Evolutionary conservation across 1,140 invertebrate species (phyloP), one percentile per base, ranked within the genome.

Genomic region (Hestina assimilis): DNA sequence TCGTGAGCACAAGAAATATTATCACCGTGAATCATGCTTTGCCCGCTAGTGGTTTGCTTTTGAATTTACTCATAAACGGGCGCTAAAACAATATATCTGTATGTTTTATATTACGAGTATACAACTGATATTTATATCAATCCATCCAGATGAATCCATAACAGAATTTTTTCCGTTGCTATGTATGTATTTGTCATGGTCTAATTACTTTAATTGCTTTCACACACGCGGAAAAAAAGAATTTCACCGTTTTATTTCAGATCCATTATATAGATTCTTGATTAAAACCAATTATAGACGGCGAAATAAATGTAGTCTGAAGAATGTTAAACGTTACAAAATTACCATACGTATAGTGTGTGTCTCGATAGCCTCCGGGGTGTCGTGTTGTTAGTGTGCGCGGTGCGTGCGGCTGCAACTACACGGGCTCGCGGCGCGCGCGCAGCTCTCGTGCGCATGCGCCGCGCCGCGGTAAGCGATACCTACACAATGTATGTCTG

Each of bases 321-420:
- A n/a, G n/a, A n/a, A n/a, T n/a, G n/a, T n/a, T n/a, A n/a, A n/a
- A n/a, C n/a, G n/a, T n/a, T n/a, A n/a, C n/a, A n/a, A n/a, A n/a
- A n/a, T n/a, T n/a, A n/a, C n/a, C n/a, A n/a, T n/a, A n/a, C n/a
- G n/a, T n/a, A n/a, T n/a, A n/a, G n/a, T n/a, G n/a, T n/a, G n/a
- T 9, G 1, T 38, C 33, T 7, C 19, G 33, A 8, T 38, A 17
- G 8, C 8, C 15, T 17, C 15, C 33, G 9, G 15, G 15, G 31
- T 14, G 4, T 12, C 4, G 33, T 5, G 15, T n/a, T 1, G 33
- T 17, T 4, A 9, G 26, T 46, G 48, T 11, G 51, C 41, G 33
- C 28, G 38, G 47, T 48, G 54, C 54, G 55, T 50, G 55, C 45
- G 52, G 15, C 31, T 55, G 41, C 52, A 55, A 55, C 46, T 45